Percentiles rank a stretch among this genome's conserved stretches.
Evolutionary conservation across 2,888 invertebrate species (phyloP).

Genomic region (Polyommatus iphigenia): DNA sequence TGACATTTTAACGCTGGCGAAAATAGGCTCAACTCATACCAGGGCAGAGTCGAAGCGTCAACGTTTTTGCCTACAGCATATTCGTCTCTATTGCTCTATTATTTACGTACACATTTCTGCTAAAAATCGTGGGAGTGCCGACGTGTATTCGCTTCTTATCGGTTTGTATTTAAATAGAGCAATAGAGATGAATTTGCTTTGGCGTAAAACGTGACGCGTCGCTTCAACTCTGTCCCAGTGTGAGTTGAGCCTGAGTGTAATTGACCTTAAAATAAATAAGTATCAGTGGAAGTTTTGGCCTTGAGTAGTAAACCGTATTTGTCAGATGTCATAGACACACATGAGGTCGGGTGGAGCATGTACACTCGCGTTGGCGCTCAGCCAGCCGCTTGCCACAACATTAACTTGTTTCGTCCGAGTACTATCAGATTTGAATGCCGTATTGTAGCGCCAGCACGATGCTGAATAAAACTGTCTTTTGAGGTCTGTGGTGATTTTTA

Average conservation of each 20-base stretch:
- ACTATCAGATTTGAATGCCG: slow-evolving; percentile 16
- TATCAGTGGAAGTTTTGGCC: background rate
- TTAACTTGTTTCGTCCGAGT: slow-evolving; percentile 30
- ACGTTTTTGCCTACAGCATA: no score
- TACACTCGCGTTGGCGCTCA: background rate
- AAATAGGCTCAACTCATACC: background rate
- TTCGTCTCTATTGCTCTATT: no score
- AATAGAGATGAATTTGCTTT: no score
- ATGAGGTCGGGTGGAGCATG: slow-evolving; percentile 10
- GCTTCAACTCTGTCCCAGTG: no score
- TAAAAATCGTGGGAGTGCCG: no score
- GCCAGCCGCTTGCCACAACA: slow-evolving; percentile 31
- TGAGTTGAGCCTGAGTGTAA: no score
- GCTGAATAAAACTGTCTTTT: slow-evolving; percentile 20
- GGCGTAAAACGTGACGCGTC: no score
- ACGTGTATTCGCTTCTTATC: no score
- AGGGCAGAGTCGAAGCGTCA: background rate
- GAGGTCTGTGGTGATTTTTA: slow-evolving; percentile 21
- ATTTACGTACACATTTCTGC: no score
- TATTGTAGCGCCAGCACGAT: slow-evolving; percentile 18
- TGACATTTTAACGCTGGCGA: background rate
- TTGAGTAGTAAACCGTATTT: background rate
- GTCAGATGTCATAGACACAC: slow-evolving; percentile 30
- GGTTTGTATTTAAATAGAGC: no score
- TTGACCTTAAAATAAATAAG: no score